These are phyloP conservation scores for Eumerus sabulonum DNA, from an alignment of 2,888 invertebrate species.

Conservation along the genomic window DNA sequence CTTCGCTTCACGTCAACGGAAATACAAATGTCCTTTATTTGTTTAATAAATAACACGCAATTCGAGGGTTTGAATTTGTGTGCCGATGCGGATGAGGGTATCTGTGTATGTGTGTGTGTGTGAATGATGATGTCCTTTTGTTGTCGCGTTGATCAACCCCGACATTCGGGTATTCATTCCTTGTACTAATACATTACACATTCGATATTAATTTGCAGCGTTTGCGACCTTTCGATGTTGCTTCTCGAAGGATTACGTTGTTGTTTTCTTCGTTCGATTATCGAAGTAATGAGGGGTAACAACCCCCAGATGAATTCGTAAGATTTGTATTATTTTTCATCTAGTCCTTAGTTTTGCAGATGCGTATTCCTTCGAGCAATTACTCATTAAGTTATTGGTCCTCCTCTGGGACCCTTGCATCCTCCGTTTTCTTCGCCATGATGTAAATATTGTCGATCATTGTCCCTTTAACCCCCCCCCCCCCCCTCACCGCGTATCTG, in stretches of 20 bases:
- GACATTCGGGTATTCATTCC: constrained; percentile 52
- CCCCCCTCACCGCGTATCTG: too few relatives aligned
- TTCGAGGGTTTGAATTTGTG: constrained; percentile 50
- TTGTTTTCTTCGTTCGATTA: too few relatives aligned
- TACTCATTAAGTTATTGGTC: too few relatives aligned
- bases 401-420: too few relatives aligned
- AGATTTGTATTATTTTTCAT: too few relatives aligned
- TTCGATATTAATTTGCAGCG: constrained; percentile 32
- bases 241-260: constrained; percentile 11
- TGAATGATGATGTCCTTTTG: constrained; percentile 40
- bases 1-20: constrained; percentile 55
- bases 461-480: too few relatives aligned
- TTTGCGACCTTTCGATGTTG: constrained; percentile 22
- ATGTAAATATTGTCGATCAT: too few relatives aligned
- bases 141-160: constrained; percentile 50
- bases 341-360: too few relatives aligned
- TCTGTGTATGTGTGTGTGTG: constrained; percentile 15
- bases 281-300: too few relatives aligned
- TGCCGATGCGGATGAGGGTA: not conserved
- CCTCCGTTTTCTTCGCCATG: too few relatives aligned
- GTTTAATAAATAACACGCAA: constrained; percentile 63
- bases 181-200: constrained; percentile 29
- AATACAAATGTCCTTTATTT: constrained; percentile 65
- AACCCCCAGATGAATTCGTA: too few relatives aligned
- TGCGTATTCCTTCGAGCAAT: too few relatives aligned